Evolutionary conservation across 2,888 invertebrate genomes (phyloP), one percentile per base, ranked within the genome.

Genomic region (Oscheius sp.): DNA sequence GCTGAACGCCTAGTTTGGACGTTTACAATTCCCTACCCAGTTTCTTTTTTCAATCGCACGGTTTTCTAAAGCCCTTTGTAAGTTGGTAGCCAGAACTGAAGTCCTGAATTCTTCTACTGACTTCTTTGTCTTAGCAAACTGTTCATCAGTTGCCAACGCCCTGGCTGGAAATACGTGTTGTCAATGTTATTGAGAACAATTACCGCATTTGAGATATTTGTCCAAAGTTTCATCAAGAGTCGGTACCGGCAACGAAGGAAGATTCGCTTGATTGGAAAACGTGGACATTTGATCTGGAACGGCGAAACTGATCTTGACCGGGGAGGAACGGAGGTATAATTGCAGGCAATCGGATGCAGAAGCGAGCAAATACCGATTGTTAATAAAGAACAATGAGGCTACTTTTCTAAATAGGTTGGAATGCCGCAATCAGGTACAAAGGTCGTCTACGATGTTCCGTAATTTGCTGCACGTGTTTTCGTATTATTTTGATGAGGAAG

Each of bases 221-320:
- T 78, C 76, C 32, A 85, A 63, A 3, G 84, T 81, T 32, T 82
- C 81, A 21, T 82, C 75, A 0, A 85, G 60, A 2, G 78, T 35
- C 32, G 85, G 85, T 7, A 85, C 83, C 9, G 83, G 79, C 10
- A 85, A 77, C 50, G 71, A 75, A 3, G 85, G 85, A 11, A 81
- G 70, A 1, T 66, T 57, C 48, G 68, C 70, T 70, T 81, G 81
- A 5, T 63, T 55, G 2, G 71, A 58, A 53, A 81, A 79, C 10
- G 79, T 79, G 51, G 73, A 48, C 77, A 70, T 72, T 11, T 55
- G 63, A 32, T 32, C 55, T 55, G 53, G 53, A 53, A 53, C 42
- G 42, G 42, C 42, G 42, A 42, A 42, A 42, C 42, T 42, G 42
- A 42, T 42, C 42, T 42, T 42, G 42, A 42, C 42, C 7, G 42